Evolutionary conservation across 2,113 vertebrate genomes (phyloP).

Genomic region (Chauna torquata): DNA sequence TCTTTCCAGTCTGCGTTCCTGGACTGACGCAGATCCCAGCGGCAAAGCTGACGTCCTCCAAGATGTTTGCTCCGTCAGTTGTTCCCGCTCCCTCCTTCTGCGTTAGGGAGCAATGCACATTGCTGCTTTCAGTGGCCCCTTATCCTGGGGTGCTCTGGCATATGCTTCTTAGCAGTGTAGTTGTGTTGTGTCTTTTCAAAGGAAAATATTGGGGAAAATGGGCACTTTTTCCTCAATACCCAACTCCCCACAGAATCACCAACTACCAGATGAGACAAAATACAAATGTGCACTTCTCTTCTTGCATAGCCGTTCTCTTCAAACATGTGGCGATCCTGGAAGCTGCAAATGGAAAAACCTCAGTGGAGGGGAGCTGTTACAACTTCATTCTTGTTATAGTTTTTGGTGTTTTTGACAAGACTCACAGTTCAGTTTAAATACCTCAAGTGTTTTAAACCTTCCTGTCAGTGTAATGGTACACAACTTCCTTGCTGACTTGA

Average conservation of each 20-base stretch:
- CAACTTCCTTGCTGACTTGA: neutral
- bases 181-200: neutral
- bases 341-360: neutral
- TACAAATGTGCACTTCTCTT: neutral
- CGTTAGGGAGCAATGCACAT: neutral
- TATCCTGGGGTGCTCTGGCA: neutral
- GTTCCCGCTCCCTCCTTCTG: neutral
- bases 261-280: neutral
- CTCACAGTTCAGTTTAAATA: neutral
- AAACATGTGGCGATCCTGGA: neutral
- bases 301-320: neutral
- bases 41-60: rapidly evolving
- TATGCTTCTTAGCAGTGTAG: neutral
- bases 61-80: neutral
- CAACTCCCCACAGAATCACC: neutral
- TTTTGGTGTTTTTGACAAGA: neutral
- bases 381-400: neutral
- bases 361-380: neutral
- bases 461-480: neutral
- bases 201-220: neutral
- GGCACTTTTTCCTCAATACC: neutral
- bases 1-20: neutral
- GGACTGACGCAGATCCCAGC: neutral
- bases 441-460: neutral
- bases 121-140: neutral